Evolutionary conservation across 2,888 invertebrate species (phyloP).

Genomic region (Eristalis intricaria): DNA sequence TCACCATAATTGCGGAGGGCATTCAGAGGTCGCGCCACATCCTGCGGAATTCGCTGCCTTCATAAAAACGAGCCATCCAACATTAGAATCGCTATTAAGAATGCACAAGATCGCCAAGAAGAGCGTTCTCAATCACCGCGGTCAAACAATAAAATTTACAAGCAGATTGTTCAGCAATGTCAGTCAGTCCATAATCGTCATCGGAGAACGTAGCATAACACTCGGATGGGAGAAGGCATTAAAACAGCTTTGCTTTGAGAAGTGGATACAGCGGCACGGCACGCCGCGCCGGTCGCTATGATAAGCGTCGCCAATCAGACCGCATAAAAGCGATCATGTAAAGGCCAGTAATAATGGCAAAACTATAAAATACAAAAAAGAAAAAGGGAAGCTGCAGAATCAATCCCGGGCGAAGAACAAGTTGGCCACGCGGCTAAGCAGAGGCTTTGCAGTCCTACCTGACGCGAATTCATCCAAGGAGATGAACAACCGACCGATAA

Average conservation of each 20-base stretch:
- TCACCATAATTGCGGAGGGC: constrained; percentile 44
- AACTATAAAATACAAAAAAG: constrained; percentile 58
- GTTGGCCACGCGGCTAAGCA: constrained; percentile 36
- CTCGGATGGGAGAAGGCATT: constrained; percentile 48
- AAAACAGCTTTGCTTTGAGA: constrained; percentile 15
- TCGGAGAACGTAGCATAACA: constrained; percentile 18
- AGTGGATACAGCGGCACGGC: constrained; percentile 5
- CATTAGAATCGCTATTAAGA: constrained; percentile 69
- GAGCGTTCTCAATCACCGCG: constrained; percentile 25
- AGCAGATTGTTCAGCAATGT: constrained; percentile 61
- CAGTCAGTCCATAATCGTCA: constrained; percentile 58
- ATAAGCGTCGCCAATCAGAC: constrained; percentile 68
- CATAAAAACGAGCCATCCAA: constrained; percentile 54
- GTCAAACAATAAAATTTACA: constrained; percentile 58
- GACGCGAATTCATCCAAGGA: constrained; percentile 36
- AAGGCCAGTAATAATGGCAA: constrained; percentile 62
- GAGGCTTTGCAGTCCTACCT: not conserved
- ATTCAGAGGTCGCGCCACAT: constrained; percentile 27
- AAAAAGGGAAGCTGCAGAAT: constrained; percentile 11
- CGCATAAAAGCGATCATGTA: constrained; percentile 64
- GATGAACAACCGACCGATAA: constrained; percentile 56
- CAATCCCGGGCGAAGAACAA: constrained; percentile 27
- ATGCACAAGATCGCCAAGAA: constrained; percentile 26
- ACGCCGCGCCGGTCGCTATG: constrained; percentile 16
- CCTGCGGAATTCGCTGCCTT: constrained; percentile 46